Base-by-base conservation (phyloP, 2,113 vertebrate genomes). In the Psittacus erithacus region DNA sequence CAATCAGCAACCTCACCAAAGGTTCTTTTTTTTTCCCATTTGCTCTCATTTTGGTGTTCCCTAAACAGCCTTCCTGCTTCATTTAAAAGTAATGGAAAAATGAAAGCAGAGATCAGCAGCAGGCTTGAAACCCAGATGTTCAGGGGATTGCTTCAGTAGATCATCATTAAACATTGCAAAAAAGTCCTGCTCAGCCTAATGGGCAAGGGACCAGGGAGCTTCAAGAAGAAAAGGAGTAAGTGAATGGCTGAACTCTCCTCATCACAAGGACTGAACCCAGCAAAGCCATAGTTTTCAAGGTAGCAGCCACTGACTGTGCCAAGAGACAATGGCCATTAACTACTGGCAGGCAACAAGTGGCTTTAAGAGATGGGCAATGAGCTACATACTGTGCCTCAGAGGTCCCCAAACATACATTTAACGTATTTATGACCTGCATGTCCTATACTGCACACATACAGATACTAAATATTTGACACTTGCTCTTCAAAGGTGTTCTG, bases 231-330 rank as follows among this genome's bases (percentile, higher is more conserved):
- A 73, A 67, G 13, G 23, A 55, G 3, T 35, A 91, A 63, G 11
- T 2, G 14, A 95, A 60, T 9, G 71, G 1, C 3, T 17, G n/a
- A 63, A 74, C 20, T 28, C 78, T 23, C 27, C 33, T 41, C 1
- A 0, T 46, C 19, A 38, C 0, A 1, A 63, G 39, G 31, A 33
- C 14, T 18, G 24, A 68, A 22, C 5, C 5, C 12, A 77, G 11
- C 41, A 88, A 29, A 11, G 35, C 33, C 11, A 53, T 5, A 24
- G 2, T 47, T 84, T 57, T 86, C 41, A 43, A 82, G 50, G 31
- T 38, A 75, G 11, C 14, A 68, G 31, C 7, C 8, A 25, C 0
- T 47, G 33, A 38, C 33, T 35, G 22, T 35, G 29, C 9, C 29
- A 43, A 79, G 71, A 12, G 41, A 43, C 24, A 60, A 3, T 1